Conservation (phyloP, 2,797 vertebrate species). For the Heliangelus exortis region DNA sequence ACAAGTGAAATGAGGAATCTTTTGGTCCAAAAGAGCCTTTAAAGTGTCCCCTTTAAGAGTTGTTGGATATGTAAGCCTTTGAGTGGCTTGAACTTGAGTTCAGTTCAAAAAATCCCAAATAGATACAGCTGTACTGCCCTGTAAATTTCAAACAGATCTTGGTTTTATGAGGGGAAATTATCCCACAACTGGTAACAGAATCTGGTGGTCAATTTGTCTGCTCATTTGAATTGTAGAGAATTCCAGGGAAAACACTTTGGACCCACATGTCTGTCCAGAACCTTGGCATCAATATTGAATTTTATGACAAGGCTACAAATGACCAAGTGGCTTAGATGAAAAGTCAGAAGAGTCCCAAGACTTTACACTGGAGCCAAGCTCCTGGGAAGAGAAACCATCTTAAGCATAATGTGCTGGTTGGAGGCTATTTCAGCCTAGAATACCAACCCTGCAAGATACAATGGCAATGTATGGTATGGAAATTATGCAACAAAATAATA, state of each 20-base stretch:
- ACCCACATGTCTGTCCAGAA: background rate
- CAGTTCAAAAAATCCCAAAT: background rate
- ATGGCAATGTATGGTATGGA: background rate
- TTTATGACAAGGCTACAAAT: background rate
- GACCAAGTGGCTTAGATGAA: background rate
- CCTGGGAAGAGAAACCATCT: background rate
- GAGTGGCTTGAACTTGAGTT: background rate
- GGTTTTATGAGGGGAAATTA: background rate
- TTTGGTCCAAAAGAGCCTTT: background rate
- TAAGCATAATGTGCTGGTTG: background rate
- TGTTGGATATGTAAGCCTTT: background rate
- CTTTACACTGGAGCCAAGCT: background rate
- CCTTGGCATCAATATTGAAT: background rate
- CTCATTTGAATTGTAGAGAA: constrained; percentile 42
- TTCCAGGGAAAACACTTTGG: constrained; percentile 47
- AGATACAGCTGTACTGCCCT: background rate
- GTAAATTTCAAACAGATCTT: background rate
- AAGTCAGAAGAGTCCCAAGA: background rate
- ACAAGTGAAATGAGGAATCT: background rate
- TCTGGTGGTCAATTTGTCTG: background rate
- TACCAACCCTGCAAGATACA: background rate
- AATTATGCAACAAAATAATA: background rate
- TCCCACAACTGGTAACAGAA: background rate
- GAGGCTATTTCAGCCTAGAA: background rate
- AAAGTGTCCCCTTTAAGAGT: background rate